These are phyloP conservation scores for Zaprionus lineosus DNA, from an alignment of 2,888 invertebrate species.

Conservation along the genomic window DNA sequence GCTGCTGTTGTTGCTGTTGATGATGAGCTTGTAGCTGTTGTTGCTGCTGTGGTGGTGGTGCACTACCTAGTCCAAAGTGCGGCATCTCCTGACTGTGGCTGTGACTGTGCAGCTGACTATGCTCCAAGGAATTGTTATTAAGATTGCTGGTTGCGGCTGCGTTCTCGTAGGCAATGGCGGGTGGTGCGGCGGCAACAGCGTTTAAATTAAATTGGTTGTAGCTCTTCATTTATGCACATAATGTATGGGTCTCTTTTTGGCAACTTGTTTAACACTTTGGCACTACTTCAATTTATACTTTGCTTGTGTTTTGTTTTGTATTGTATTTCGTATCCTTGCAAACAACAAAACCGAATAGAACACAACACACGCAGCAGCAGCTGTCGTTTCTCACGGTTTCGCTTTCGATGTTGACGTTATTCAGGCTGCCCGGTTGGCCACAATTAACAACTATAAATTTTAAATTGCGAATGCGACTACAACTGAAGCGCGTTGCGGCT, in stretches of 20 bases:
- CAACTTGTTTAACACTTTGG: conserved; percentile 71
- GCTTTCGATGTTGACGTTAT: conserved; percentile 60
- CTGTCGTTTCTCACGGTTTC: conserved; percentile 78
- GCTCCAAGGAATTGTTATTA: conserved; percentile 53
- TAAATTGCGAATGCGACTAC: conserved; percentile 36
- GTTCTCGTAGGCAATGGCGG: conserved; percentile 70
- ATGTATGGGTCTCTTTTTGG: conserved; percentile 53
- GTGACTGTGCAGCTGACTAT: conserved; percentile 56
- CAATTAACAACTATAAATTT: conserved; percentile 28
- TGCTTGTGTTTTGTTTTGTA: conserved; percentile 33
- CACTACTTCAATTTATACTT: conserved; percentile 50
- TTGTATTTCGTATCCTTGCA: conserved; percentile 50
- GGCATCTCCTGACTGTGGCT: conserved; percentile 79
- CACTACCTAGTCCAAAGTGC: conserved; percentile 83
- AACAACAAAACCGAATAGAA: conserved; percentile 35
- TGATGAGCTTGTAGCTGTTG: conserved; percentile 64
- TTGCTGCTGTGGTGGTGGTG: conserved; percentile 64
- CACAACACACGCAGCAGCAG: conserved; percentile 61
- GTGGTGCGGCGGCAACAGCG: conserved; percentile 61
- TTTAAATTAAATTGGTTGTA: conserved; percentile 76
- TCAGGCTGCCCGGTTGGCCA: conserved; percentile 26
- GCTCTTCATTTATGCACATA: conserved; percentile 79
- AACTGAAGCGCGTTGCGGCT: conserved; percentile 60
- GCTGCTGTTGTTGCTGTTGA: conserved; percentile 62
- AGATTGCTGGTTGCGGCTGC: conserved; percentile 55